Base-by-base conservation (phyloP, 2,888 invertebrate species). In the Hartigia nigra region DNA sequence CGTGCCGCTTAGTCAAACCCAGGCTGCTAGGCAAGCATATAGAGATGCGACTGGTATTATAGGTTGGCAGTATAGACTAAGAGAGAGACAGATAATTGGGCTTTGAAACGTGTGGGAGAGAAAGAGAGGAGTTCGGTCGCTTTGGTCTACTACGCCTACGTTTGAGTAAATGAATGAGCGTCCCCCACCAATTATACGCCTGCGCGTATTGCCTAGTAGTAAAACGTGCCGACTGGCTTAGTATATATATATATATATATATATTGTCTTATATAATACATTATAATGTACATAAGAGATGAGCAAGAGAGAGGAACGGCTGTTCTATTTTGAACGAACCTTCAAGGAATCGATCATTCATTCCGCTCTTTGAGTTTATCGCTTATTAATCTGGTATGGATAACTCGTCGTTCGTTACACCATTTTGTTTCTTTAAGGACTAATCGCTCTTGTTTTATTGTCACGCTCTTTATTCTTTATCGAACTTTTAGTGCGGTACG, bases 271-370 rank as follows among this genome's bases (percentile, higher is more conserved):
- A 23, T 39, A 39, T 5, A 23, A 39, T 23, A n/a, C n/a, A n/a
- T 34, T 34, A 9, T 55, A 9, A 23, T 55, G 23, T 31, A 72
- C 12, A 72, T 72, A 72, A 72, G 34, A 32, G 31, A 72, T 34
- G 72, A 31, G 72, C 72, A 72, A 12, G 12, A 12, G 34, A 32
- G 31, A 72, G 31, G 23, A 34, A 34, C 5, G 31, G 23, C 72
- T 34, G 72, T 72, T 55, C 72, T 72, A 72, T 72, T 72, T 72
- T 23, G 72, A 72, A 72, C 72, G 72, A 34, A 72, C 31, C 72
- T 72, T 12, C 31, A 72, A 31, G 72, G 31, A 72, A 72, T 72
- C 72, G 72, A 72, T 72, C 72, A 31, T 72, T 34, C 72, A 32
- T 32, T 72, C 1, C 4, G 72, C 72, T 34, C 12, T 12, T 23